These are phyloP conservation scores for Caenorhabditis macrosperma DNA, from an alignment of 2,888 invertebrate species.

Conservation along the genomic window DNA sequence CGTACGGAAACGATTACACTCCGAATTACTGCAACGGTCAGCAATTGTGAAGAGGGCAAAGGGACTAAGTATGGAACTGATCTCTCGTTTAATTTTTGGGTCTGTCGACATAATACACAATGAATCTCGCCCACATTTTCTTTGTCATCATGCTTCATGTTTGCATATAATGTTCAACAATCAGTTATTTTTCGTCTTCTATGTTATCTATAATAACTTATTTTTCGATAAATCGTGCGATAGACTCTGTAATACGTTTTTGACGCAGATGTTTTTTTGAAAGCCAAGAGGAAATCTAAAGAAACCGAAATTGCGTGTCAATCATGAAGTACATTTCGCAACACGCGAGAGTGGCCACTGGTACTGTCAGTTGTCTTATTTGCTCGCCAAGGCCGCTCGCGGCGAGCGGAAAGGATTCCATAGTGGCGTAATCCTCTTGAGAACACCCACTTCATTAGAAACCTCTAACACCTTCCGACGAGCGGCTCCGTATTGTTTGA, in stretches of 20 bases:
- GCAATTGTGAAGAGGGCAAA: neutral
- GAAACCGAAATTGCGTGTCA: slow-evolving; percentile 6
- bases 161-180: too few species aligned
- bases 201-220: too few species aligned
- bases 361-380: slow-evolving; percentile 21
- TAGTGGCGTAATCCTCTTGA: slow-evolving; percentile 63
- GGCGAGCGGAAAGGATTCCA: slow-evolving; percentile 48
- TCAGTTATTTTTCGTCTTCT: too few species aligned
- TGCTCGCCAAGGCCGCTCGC: slow-evolving; percentile 24
- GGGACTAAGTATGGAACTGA: neutral
- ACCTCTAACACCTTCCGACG: slow-evolving; percentile 54
- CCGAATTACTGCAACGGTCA: slow-evolving; percentile 51
- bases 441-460: slow-evolving; percentile 63
- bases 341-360: neutral
- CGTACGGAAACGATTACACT: slow-evolving; percentile 56
- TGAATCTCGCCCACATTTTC: too few species aligned
- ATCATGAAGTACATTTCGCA: slow-evolving; percentile 13
- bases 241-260: neutral
- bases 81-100: neutral
- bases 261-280: neutral
- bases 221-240: too few species aligned
- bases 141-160: too few species aligned
- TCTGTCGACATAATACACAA: neutral
- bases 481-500: slow-evolving; percentile 19
- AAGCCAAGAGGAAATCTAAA: neutral